Conservation (phyloP, 1,140 invertebrate genomes). For the Lucilia sericata region DNA sequence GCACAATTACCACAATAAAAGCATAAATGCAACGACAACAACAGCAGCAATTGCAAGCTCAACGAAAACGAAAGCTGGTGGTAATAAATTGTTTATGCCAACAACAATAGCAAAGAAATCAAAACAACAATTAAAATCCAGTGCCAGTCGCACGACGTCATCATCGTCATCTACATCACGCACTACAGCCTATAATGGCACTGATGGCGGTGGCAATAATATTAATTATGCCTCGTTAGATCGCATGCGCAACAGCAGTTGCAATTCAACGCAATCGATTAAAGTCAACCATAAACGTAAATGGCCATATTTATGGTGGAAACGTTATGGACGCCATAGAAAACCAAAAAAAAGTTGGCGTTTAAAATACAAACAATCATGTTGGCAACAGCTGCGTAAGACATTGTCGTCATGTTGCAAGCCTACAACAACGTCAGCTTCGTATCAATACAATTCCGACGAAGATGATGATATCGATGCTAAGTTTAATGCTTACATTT, state of each 20-base stretch:
- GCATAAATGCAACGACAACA: background rate
- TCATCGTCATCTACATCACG: conserved; percentile 12
- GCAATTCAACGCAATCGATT: conserved; percentile 38
- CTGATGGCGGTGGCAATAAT: conserved; percentile 53
- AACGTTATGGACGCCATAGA: conserved; percentile 34
- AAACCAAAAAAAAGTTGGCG: conserved; percentile 18
- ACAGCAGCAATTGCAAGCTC: background rate
- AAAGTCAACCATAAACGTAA: conserved; percentile 26
- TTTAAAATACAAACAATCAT: background rate
- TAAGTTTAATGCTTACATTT: conserved; percentile 66
- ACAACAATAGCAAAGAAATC: conserved; percentile 15
- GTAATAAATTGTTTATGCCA: conserved; percentile 21
- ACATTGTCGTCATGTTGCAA: conserved; percentile 18
- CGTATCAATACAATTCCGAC: conserved; percentile 60
- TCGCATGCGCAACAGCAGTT: conserved; percentile 56
- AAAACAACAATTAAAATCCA: conserved; percentile 1
- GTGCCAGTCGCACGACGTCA: background rate
- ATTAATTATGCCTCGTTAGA: conserved; percentile 64
- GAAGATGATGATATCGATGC: conserved; percentile 68
- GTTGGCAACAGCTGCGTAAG: background rate
- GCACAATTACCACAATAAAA: conserved; percentile 36
- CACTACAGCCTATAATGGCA: background rate
- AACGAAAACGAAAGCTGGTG: conserved; percentile 36
- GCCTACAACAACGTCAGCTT: background rate
- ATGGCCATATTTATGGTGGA: conserved; percentile 35